A percentile compares a stretch with the other conserved stretches of the same genome.
Evolutionary conservation across 2,113 vertebrate species (phyloP).

Genomic region (Syrmaticus mikado): DNA sequence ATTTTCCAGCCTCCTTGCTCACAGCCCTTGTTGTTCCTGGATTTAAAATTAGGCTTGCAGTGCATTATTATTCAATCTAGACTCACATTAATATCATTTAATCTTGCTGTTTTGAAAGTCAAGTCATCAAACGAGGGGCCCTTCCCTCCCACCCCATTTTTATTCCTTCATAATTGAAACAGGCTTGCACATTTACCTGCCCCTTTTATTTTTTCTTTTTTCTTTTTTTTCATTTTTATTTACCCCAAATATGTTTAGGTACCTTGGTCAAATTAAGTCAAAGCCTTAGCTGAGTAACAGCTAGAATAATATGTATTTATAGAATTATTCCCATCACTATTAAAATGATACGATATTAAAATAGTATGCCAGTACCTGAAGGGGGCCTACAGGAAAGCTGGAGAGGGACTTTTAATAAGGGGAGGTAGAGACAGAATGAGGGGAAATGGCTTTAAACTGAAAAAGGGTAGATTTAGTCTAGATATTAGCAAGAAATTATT

Average conservation of each 20-base stretch:
- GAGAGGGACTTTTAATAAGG: too few species aligned
- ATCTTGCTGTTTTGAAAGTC: background rate
- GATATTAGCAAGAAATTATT: too few species aligned
- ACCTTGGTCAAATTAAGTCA: background rate
- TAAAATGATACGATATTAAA: background rate
- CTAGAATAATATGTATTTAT: background rate
- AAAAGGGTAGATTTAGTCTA: too few species aligned
- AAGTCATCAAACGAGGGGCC: background rate
- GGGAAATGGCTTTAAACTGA: too few species aligned
- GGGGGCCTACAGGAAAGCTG: too few species aligned
- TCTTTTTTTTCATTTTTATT: background rate
- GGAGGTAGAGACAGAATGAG: too few species aligned
- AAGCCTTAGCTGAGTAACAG: background rate
- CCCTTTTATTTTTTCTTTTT: too few species aligned
- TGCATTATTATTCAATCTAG: background rate
- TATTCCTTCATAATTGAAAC: background rate
- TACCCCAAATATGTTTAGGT: background rate
- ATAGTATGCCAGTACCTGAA: too few species aligned
- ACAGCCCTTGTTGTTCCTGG: background rate
- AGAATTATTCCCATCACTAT: background rate
- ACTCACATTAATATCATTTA: background rate
- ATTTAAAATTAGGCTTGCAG: background rate
- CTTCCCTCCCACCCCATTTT: background rate
- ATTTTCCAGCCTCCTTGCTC: background rate
- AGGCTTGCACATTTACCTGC: background rate